Evolutionary conservation across 2,113 vertebrate genomes (phyloP).

Genomic region (Macroglossus sobrinus): DNA sequence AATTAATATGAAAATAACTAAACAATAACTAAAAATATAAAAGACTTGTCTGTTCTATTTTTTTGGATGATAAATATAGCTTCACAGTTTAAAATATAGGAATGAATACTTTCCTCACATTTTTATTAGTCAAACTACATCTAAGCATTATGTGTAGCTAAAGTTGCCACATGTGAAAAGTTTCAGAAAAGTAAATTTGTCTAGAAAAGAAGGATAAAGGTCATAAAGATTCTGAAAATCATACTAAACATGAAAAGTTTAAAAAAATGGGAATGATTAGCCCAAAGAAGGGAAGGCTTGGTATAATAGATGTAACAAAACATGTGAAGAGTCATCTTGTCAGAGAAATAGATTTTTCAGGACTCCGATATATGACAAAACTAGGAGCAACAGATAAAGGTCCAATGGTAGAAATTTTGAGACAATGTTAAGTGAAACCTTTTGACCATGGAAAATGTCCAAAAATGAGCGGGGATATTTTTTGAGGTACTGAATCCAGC

Average conservation of each 20-base stretch:
- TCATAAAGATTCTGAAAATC: neutral
- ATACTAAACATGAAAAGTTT: neutral
- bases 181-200: slow-evolving; percentile 21
- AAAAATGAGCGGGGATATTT: neutral
- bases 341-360: neutral
- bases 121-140: neutral
- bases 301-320: neutral
- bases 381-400: neutral
- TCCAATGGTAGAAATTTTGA: neutral
- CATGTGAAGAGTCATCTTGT: neutral
- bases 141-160: neutral
- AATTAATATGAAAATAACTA: neutral
- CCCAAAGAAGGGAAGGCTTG: neutral
- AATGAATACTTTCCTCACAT: neutral
- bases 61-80: neutral
- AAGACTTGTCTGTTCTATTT: neutral
- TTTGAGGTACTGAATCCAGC: neutral
- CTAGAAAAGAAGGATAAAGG: neutral
- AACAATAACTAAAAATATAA: neutral
- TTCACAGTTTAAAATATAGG: neutral
- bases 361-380: neutral
- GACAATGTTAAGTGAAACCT: neutral
- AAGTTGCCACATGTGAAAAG: neutral
- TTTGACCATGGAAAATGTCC: neutral
- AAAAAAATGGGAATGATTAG: neutral